These are phyloP conservation scores for Acronicta alni DNA, from an alignment of 2,888 invertebrate genomes.

Conservation along the genomic window DNA sequence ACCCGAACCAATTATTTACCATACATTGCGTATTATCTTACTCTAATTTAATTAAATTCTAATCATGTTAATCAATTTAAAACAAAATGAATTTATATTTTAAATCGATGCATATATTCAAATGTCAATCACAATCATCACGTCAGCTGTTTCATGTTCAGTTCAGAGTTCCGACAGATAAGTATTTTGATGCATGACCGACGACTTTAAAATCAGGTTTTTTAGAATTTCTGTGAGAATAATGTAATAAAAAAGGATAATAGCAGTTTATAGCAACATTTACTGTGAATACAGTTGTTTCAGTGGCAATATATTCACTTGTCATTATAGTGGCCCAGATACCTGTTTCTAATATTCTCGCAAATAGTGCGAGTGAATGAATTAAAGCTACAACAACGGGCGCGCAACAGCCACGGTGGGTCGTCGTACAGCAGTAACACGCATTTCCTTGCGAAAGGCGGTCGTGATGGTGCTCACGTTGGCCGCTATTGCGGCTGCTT, in stretches of 20 bases:
- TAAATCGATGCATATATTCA: too few species aligned
- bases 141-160: too few species aligned
- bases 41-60: background rate
- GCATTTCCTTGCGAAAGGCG: slow-evolving; percentile 85
- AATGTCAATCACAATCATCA: too few species aligned
- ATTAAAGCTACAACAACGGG: slow-evolving; percentile 34
- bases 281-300: slow-evolving; percentile 7
- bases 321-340: slow-evolving; percentile 12
- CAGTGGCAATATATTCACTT: background rate
- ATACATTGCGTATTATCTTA: slow-evolving; percentile 23
- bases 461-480: slow-evolving; percentile 81
- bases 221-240: slow-evolving; percentile 3
- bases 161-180: too few species aligned
- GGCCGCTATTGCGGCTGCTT: slow-evolving; percentile 79
- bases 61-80: background rate
- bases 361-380: slow-evolving; percentile 36
- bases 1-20: background rate
- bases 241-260: background rate
- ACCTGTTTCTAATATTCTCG: slow-evolving; percentile 18
- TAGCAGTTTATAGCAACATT: background rate
- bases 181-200: slow-evolving; percentile 16
- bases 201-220: background rate
- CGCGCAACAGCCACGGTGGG: slow-evolving; percentile 55
- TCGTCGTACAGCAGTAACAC: slow-evolving; percentile 77
- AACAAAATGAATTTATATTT: too few species aligned